These are phyloP conservation scores for Herpailurus yagouaroundi DNA, from an alignment of 2,113 vertebrate genomes.

Conservation along the genomic window DNA sequence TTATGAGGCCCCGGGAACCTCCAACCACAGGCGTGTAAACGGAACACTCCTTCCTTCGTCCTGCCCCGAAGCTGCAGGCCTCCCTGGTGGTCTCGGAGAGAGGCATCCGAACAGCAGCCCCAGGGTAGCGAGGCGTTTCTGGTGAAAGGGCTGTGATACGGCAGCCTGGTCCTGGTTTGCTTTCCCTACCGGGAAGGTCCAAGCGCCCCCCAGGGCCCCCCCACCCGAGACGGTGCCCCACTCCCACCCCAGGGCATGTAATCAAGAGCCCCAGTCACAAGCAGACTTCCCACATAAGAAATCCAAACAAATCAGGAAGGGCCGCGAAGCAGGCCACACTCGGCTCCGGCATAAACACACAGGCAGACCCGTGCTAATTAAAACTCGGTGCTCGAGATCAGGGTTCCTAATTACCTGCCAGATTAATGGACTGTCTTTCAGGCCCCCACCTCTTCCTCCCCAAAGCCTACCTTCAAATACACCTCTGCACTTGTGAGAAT, in stretches of 20 bases:
- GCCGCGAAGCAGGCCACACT: too few relatives aligned
- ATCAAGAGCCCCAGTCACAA: not conserved
- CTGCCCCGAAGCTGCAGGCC: accelerated
- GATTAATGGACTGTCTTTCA: accelerated
- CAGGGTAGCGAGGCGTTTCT: not conserved
- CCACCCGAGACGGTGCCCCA: not conserved
- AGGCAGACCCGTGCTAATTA: not conserved
- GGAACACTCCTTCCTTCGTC: not conserved
- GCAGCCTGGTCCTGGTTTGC: not conserved
- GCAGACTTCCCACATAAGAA: not conserved
- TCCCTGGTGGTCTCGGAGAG: not conserved
- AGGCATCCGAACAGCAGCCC: not conserved
- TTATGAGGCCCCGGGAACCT: not conserved
- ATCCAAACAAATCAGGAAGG: too few relatives aligned
- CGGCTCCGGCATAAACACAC: not conserved
- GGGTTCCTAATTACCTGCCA: not conserved
- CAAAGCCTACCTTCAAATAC: not conserved
- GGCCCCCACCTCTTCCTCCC: not conserved
- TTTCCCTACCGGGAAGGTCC: not conserved
- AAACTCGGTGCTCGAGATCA: not conserved
- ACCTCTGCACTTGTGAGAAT: not conserved
- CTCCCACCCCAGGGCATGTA: not conserved
- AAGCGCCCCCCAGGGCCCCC: accelerated
- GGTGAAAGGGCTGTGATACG: not conserved
- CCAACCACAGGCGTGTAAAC: accelerated